Base-by-base conservation (phyloP, 2,797 vertebrate species). In the Orientallactaga sibirica region DNA sequence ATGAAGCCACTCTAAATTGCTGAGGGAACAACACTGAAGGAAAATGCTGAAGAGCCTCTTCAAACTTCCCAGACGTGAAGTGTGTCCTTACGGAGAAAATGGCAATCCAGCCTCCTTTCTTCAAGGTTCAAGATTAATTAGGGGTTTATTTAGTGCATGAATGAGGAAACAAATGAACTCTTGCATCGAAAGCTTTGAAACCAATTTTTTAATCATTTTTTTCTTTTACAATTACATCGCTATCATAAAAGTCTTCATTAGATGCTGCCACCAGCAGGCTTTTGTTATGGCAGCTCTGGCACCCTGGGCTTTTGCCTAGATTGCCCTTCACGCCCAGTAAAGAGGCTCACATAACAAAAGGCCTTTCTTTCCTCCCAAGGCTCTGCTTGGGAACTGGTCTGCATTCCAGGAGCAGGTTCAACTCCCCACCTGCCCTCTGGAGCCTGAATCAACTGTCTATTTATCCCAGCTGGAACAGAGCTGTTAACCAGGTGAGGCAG, bases 121-220 rank as follows among this genome's bases (percentile, higher is more conserved):
- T 97, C 96, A 86, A 96, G 97, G 97, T 97, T 98, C 97, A 97
- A 96, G 97, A 98, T 98, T 98, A 98, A 98, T 98, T 98, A 98
- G 98, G 97, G 97, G 95, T 97, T 97, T 98, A 97, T 98, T 98
- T 98, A 98, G 97, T 97, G 97, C 97, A 94, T 97, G 97, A 98
- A 98, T 90, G 96, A 97, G 96, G 97, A 98, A 97, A 98, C 97
- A 98, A 98, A 98, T 97, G 98, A 98, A 97, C 96, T 97, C 97
- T 96, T 95, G 97, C 96, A 97, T 98, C 27, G 18, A 94, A 97
- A 97, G 97, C 96, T 96, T 74, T 97, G 97, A 98, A 98, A 98
- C 97, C 96, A 95, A 97, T 98, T 98, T 98, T 98, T 97, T 97
- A 97, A 98, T 98, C 94, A 7, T 97, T 96, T 96, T 97, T 93